Evolutionary conservation across 1,140 invertebrate species (phyloP).

Genomic region (Ladona fulva): DNA sequence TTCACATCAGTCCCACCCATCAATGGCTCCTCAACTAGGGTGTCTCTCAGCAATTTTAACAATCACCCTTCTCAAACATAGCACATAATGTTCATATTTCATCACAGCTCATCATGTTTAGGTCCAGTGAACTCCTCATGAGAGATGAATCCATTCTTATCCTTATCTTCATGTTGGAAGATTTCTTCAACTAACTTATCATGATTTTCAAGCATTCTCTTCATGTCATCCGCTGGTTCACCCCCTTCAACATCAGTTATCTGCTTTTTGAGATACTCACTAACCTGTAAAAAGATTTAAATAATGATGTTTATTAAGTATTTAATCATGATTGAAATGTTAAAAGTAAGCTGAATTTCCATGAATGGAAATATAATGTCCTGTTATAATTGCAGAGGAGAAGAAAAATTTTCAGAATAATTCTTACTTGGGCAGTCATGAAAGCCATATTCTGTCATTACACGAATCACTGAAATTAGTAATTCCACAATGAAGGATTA

Average conservation of each 20-base stretch:
- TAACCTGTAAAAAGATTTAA: slow-evolving; percentile 51
- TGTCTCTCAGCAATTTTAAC: not conserved
- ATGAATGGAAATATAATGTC: too few species aligned
- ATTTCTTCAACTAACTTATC: slow-evolving; percentile 92
- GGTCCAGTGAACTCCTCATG: slow-evolving; percentile 93
- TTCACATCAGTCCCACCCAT: too few species aligned
- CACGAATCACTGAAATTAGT: too few species aligned
- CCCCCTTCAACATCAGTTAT: slow-evolving; percentile 54
- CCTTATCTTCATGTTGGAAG: slow-evolving; percentile 93
- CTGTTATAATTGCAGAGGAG: too few species aligned
- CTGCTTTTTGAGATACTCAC: slow-evolving; percentile 83
- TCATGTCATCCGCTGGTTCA: slow-evolving; percentile 61
- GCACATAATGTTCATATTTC: not conserved
- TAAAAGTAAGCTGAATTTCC: too few species aligned
- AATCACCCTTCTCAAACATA: not conserved
- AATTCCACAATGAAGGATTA: too few species aligned
- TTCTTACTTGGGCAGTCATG: too few species aligned
- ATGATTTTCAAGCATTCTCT: slow-evolving; percentile 78
- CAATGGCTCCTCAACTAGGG: not conserved
- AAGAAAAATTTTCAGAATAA: too few species aligned
- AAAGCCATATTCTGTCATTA: too few species aligned
- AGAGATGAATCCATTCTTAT: slow-evolving; percentile 91
- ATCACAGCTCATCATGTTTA: slow-evolving; percentile 92
- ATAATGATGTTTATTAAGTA: too few species aligned
- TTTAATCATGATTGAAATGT: too few species aligned